Evolutionary conservation across 1,140 invertebrate species (phyloP).

Genomic region (Papilio aristodemus): DNA sequence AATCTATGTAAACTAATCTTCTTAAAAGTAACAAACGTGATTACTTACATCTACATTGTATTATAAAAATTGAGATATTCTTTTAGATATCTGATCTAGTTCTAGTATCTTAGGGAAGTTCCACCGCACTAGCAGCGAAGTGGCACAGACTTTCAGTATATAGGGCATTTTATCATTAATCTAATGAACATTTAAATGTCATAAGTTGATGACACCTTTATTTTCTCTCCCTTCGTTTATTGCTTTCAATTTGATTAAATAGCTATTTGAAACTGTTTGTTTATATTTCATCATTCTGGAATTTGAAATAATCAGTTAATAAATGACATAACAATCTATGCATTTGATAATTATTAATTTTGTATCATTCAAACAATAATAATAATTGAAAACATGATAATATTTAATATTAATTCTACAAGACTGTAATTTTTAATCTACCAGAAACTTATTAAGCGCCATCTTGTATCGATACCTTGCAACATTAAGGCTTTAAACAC

Average conservation of each 20-base stretch:
- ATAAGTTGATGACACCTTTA: conserved; percentile 41
- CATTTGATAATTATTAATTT: too few species aligned
- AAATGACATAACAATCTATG: too few species aligned
- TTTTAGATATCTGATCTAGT: too few species aligned
- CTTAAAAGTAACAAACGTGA: too few species aligned
- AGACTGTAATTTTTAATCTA: too few species aligned
- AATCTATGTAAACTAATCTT: too few species aligned
- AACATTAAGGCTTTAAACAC: not conserved
- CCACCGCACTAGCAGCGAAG: not conserved
- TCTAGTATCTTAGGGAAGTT: not conserved
- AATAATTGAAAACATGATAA: not conserved
- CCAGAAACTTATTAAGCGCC: not conserved
- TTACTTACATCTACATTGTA: too few species aligned
- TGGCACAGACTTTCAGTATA: conserved; percentile 32
- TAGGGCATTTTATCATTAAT: conserved; percentile 42
- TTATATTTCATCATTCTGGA: not conserved
- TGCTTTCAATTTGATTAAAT: conserved; percentile 16
- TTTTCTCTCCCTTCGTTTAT: conserved; percentile 29
- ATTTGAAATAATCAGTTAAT: not conserved
- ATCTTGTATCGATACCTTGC: not conserved
- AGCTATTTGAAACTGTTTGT: not conserved
- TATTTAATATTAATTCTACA: not conserved
- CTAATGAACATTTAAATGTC: conserved; percentile 42
- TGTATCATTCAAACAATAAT: too few species aligned
- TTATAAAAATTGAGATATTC: too few species aligned